Evolutionary conservation across 1,140 invertebrate genomes (phyloP), one percentile per base, ranked within the genome.

Genomic region (Pogonomyrmex barbatus): DNA sequence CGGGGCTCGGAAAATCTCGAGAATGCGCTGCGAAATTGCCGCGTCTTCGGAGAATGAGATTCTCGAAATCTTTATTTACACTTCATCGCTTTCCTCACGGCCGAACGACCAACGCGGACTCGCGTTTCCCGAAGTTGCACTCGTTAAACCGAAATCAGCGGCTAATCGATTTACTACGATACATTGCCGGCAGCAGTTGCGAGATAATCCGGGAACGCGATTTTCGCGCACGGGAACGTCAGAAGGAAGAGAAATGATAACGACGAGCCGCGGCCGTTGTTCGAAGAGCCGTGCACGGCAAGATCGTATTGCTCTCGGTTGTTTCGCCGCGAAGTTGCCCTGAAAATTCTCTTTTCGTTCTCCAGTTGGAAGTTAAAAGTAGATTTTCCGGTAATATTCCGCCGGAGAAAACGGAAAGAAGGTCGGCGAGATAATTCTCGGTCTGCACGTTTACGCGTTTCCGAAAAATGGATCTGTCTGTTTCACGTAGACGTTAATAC

Each of bases 121-220:
- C 65, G 24, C 67, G 67, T 85, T 78, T 85, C 67, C 62, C 47
- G 30, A n/a, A 33, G 30, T 24, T 12, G 1, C 36, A 71, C 71
- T 88, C 75, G 88, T 86, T 83, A 76, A 87, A 85, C 47, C 56
- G 78, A 90, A 91, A 90, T 91, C 89, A 87, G 33, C 36, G 75
- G 24, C 63, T 90, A 91, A 91, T 90, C 86, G 88, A 88, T 90
- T 91, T 87, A 86, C 75, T 33, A 65, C 65, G 63, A 88, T 78
- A 45, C 33, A 54, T 78, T 50, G 56, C 50, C 36, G 2, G 62
- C 36, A 42, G 24, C 63, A 17, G 63, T 81, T 42, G 76, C 68
- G 42, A 42, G 42, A 83, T 83, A 71, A 82, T 75, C 42, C 54
- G 4, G 30, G 52, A 17, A 39, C 24, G 54, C 67, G 30, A 17